Evolutionary conservation across 2,888 invertebrate genomes (phyloP).

Genomic region (Mayetiola destructor): DNA sequence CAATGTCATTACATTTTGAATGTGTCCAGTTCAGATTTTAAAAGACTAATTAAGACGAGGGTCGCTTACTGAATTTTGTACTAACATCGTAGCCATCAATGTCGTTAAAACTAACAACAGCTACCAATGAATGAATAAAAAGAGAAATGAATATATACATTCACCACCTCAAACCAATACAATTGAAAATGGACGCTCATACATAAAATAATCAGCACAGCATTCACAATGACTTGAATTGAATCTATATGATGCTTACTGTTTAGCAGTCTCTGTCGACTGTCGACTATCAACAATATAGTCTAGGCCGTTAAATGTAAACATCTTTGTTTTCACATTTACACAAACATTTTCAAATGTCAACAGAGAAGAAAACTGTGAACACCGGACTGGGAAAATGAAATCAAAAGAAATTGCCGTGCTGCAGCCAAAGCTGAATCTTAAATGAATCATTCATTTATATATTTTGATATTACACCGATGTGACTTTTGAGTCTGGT

Average conservation of each 20-base stretch:
- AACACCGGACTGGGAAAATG: background rate
- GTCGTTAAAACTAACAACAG: constrained; percentile 3
- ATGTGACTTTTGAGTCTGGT: no score
- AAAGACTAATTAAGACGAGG: constrained; percentile 17
- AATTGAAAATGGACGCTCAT: background rate
- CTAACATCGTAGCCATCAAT: constrained; percentile 8
- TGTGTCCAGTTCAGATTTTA: constrained; percentile 16
- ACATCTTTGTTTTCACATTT: constrained; percentile 4
- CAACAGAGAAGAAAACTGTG: no score
- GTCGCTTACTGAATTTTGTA: constrained; percentile 12
- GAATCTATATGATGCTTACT: no score
- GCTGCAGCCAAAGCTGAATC: background rate
- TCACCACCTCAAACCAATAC: constrained; percentile 5
- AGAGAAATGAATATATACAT: no score
- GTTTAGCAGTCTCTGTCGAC: no score
- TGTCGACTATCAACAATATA: no score
- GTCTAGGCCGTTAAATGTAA: no score
- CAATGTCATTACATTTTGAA: background rate
- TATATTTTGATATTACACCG: no score
- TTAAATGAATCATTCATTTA: no score
- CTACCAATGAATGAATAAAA: background rate
- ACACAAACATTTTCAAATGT: background rate
- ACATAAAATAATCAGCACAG: constrained; percentile 8
- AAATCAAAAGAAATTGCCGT: background rate
- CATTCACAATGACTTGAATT: background rate